Conservation (phyloP, 2,113 vertebrate species). For the Myocastor coypus region DNA sequence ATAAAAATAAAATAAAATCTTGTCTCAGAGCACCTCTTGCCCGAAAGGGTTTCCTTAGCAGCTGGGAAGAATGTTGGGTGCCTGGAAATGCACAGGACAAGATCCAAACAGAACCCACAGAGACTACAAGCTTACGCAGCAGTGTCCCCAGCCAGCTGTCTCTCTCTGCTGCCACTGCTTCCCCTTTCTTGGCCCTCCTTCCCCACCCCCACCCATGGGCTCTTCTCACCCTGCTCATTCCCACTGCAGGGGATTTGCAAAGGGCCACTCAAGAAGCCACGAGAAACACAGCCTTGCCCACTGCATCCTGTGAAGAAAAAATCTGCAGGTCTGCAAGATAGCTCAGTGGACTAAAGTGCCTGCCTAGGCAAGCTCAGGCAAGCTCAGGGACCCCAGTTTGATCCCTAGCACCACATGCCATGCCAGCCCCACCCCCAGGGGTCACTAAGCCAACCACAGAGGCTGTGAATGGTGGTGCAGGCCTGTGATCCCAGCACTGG, state of each 20-base stretch:
- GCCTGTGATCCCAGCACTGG: too few relatives aligned
- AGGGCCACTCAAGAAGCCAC: background rate
- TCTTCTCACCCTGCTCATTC: background rate
- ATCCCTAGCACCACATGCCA: too few relatives aligned
- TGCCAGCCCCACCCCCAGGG: too few relatives aligned
- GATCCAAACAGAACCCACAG: background rate
- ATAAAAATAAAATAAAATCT: too few relatives aligned
- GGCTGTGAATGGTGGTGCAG: too few relatives aligned
- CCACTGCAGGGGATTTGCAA: background rate
- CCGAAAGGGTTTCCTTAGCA: background rate
- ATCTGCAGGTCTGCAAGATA: background rate
- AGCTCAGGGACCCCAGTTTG: too few relatives aligned
- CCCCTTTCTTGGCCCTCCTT: background rate
- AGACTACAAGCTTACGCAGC: background rate
- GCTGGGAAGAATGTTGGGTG: background rate
- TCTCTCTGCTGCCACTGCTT: background rate
- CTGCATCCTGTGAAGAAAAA: background rate
- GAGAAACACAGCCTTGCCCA: background rate
- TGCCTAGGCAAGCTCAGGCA: too few relatives aligned
- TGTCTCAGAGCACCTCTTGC: background rate
- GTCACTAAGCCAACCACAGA: too few relatives aligned
- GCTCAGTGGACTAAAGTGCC: too few relatives aligned
- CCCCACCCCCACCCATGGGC: background rate
- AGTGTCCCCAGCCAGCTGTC: background rate
- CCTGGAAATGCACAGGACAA: background rate